These are phyloP conservation scores for Panthera uncia DNA, from an alignment of 2,113 vertebrate genomes.

Conservation along the genomic window DNA sequence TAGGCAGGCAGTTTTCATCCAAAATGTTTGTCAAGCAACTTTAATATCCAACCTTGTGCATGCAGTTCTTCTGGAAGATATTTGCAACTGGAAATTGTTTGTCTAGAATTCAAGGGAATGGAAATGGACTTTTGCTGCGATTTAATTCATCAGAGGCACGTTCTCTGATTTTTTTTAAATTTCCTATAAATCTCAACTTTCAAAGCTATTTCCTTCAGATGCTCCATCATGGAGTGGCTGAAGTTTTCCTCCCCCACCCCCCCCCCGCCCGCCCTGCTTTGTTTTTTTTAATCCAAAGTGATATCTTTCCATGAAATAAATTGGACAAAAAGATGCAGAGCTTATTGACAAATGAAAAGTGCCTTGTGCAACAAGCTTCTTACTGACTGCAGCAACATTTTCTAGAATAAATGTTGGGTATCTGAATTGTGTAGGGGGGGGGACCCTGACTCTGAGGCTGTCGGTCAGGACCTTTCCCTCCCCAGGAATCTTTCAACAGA, in stretches of 20 bases:
- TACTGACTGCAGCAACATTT: neutral
- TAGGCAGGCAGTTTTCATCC: slow-evolving; percentile 71
- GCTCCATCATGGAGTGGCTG: neutral
- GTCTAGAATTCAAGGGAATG: slow-evolving; percentile 71
- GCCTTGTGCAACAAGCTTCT: neutral
- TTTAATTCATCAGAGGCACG: slow-evolving; percentile 80
- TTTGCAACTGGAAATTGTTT: slow-evolving; percentile 82
- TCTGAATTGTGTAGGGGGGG: neutral
- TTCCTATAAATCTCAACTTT: slow-evolving; percentile 63
- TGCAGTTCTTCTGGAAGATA: slow-evolving; percentile 74
- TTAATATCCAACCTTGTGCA: slow-evolving; percentile 78
- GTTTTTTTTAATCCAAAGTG: neutral
- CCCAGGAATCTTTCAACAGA: neutral
- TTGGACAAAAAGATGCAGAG: slow-evolving; percentile 22
- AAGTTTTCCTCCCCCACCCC: neutral
- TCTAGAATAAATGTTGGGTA: accelerated
- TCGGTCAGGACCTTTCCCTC: neutral
- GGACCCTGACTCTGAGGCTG: neutral
- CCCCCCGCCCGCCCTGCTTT: neutral
- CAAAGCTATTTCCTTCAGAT: slow-evolving; percentile 65
- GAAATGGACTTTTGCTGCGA: slow-evolving; percentile 79
- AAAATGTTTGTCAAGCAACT: slow-evolving; percentile 81
- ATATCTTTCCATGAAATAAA: slow-evolving; percentile 18
- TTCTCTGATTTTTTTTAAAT: slow-evolving; percentile 73
- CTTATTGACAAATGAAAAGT: neutral